Conservation (phyloP, 2,113 vertebrate genomes). For the Periophthalmus modestus region DNA sequence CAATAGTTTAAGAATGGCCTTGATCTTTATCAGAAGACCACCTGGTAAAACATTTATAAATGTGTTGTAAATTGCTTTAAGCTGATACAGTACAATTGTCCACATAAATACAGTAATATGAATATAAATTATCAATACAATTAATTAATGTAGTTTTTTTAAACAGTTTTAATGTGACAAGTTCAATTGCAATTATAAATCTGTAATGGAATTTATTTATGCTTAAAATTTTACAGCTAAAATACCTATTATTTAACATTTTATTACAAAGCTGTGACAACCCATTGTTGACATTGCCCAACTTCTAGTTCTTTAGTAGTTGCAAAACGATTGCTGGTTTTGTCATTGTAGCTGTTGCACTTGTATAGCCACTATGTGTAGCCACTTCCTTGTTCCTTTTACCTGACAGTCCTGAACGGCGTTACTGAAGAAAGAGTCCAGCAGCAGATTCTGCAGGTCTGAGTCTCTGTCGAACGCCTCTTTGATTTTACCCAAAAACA, state of each 20-base stretch:
- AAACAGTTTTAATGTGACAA: too few species aligned
- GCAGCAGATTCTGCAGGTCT: constrained; percentile 87
- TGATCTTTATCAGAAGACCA: too few species aligned
- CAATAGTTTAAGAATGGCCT: not conserved
- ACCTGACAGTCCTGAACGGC: constrained; percentile 93
- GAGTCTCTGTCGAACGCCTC: constrained; percentile 91
- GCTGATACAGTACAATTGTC: not conserved
- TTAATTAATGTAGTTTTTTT: too few species aligned
- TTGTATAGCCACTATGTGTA: not conserved
- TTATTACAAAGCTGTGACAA: not conserved
- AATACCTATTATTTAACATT: too few species aligned
- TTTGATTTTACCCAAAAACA: constrained; percentile 96
- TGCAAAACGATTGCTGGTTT: constrained; percentile 34
- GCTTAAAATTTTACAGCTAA: not conserved
- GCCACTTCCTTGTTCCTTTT: constrained; percentile 51
- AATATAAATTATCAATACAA: too few species aligned
- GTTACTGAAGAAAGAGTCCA: constrained; percentile 89
- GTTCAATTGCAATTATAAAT: not conserved
- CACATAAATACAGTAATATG: not conserved
- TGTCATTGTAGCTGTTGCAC: constrained; percentile 40
- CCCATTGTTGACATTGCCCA: constrained; percentile 12
- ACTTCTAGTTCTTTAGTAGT: constrained; percentile 8
- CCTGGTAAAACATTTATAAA: too few species aligned
- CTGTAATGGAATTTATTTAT: not conserved
- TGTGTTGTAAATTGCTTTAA: not conserved